A percentile compares a stretch with the other conserved stretches of the same genome.
Conservation (phyloP, 2,113 vertebrate genomes). For the Notothenia rossii region DNA sequence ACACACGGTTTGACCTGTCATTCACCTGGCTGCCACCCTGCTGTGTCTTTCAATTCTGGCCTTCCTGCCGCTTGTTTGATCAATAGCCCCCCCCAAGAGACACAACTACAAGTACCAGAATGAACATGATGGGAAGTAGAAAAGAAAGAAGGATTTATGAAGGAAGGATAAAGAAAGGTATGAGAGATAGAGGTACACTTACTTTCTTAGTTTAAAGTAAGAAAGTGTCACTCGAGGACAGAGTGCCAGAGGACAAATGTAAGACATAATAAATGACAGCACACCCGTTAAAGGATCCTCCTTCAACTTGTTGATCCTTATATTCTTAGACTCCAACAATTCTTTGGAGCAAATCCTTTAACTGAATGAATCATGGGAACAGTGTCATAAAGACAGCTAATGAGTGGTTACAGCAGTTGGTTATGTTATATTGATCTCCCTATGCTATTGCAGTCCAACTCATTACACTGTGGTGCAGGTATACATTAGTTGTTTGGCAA, state of each 20-base stretch:
- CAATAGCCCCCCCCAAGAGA: constrained; percentile 53
- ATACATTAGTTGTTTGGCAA: neutral
- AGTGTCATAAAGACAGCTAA: neutral
- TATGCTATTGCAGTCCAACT: neutral
- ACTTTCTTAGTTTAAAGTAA: no score
- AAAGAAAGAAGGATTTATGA: constrained; percentile 13
- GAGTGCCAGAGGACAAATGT: neutral
- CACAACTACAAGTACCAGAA: constrained; percentile 17
- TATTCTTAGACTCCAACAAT: neutral
- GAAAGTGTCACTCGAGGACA: neutral
- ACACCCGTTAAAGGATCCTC: neutral
- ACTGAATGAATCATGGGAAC: neutral
- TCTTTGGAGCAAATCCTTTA: neutral
- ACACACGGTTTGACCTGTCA: constrained; percentile 54
- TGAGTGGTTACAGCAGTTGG: neutral
- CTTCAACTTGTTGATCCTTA: neutral
- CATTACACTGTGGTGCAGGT: neutral
- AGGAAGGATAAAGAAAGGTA: neutral
- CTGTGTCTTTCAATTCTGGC: constrained; percentile 48
- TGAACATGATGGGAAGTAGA: constrained; percentile 32
- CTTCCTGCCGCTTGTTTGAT: constrained; percentile 49
- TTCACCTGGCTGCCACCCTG: constrained; percentile 57
- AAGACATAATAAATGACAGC: neutral
- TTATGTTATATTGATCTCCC: neutral
- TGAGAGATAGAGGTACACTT: neutral